phyloP scores from a whole-genome alignment of 1,140 invertebrate genomes.

The Prorops nasuta region DNA sequence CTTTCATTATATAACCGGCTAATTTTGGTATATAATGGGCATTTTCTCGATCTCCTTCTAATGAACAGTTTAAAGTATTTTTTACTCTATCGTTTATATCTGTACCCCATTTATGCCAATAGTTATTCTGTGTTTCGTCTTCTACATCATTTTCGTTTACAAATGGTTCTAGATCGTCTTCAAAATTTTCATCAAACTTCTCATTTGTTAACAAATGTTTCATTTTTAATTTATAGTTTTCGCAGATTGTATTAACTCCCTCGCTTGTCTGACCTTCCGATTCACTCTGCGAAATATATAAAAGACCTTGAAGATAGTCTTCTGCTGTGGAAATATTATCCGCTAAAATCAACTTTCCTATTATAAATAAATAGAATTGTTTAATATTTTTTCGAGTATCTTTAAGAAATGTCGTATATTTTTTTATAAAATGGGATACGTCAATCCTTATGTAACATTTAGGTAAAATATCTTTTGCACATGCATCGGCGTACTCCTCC shows the following conservation, averaged over 20 bases:
- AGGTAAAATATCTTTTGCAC: background rate
- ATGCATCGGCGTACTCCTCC: slow-evolving; percentile 14
- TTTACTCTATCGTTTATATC: background rate
- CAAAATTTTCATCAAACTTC: background rate
- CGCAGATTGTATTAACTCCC: background rate
- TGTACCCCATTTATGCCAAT: background rate
- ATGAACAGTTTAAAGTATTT: background rate
- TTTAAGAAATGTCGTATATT: slow-evolving; percentile 11
- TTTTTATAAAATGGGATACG: slow-evolving; percentile 14
- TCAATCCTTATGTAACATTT: slow-evolving; percentile 9
- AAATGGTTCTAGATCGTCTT: background rate
- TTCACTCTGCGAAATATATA: slow-evolving; percentile 6
- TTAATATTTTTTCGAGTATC: background rate
- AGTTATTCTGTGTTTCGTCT: background rate
- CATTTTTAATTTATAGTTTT: background rate
- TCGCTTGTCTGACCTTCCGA: background rate
- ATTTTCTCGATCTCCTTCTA: slow-evolving; percentile 5
- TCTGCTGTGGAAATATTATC: background rate
- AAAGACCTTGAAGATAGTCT: background rate
- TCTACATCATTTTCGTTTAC: background rate
- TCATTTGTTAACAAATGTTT: background rate
- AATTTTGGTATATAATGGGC: slow-evolving; percentile 2
- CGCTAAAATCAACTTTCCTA: slow-evolving; percentile 6
- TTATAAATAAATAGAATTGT: background rate
- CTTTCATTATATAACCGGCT: slow-evolving; percentile 3